Conservation (phyloP, 1,140 invertebrate genomes). For the Oryctes rhinoceros region DNA sequence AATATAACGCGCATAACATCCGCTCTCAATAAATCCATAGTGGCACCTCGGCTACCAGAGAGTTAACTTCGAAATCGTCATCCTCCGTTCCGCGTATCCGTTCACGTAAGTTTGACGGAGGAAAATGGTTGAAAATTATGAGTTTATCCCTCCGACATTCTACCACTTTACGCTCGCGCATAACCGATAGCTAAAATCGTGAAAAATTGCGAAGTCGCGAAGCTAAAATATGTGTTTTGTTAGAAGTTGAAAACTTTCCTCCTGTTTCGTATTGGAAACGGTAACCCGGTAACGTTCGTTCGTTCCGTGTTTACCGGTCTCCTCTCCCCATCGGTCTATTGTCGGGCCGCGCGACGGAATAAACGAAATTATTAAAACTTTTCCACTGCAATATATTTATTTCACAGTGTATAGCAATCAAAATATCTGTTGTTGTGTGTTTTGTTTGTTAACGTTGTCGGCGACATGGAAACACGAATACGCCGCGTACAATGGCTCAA, state of each 20-base stretch:
- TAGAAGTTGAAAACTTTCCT: constrained; percentile 15
- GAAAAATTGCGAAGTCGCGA: constrained; percentile 1
- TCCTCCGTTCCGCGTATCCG: no score
- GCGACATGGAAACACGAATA: not conserved
- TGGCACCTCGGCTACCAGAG: no score
- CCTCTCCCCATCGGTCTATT: not conserved
- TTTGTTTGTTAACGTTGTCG: not conserved
- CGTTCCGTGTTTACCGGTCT: not conserved
- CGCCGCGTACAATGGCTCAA: not conserved
- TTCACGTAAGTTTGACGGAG: not conserved
- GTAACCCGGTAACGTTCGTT: not conserved
- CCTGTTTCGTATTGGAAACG: constrained; percentile 10
- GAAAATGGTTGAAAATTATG: not conserved
- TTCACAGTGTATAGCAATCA: not conserved
- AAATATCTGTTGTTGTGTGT: constrained; percentile 3
- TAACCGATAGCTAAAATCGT: not conserved
- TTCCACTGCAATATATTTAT: not conserved
- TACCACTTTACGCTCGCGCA: not conserved
- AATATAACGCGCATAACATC: no score
- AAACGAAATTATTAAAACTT: constrained; percentile 11
- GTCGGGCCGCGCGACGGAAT: not conserved
- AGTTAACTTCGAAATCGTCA: no score
- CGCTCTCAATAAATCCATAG: no score
- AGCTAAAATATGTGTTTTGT: constrained; percentile 19
- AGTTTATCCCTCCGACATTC: not conserved